A percentile compares a stretch with the other conserved stretches of the same genome.
Evolutionary conservation across 1,140 invertebrate species (phyloP).

Genomic region (Anthonomus grandis): DNA sequence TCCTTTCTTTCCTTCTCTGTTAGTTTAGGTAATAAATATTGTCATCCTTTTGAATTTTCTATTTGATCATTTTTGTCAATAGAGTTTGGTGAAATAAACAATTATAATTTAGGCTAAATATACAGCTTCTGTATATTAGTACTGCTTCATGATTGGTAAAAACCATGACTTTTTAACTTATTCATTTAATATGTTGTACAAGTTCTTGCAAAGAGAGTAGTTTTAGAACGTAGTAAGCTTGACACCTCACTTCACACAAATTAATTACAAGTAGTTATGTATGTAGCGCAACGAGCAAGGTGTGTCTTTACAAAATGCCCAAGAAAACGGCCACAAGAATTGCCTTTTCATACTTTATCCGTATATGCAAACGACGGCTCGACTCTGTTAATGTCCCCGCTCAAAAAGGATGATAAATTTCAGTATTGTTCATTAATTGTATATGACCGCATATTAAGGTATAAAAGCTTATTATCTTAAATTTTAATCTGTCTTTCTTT

Average conservation of each 20-base stretch:
- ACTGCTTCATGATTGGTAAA: no score
- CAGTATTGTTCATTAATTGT: constrained; percentile 8
- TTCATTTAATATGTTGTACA: no score
- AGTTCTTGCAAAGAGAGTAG: no score
- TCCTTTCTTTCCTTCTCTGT: no score
- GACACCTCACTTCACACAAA: constrained; percentile 21
- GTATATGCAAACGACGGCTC: constrained; percentile 21
- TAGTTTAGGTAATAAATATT: no score
- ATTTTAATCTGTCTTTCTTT: constrained; percentile 11
- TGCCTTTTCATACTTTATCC: constrained; percentile 20
- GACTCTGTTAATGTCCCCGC: constrained; percentile 20
- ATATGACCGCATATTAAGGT: constrained; percentile 17
- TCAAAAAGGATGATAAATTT: constrained; percentile 25
- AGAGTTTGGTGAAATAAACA: no score
- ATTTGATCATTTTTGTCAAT: no score
- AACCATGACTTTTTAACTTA: no score
- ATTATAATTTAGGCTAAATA: no score
- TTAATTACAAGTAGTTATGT: constrained; percentile 26
- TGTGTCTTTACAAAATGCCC: constrained; percentile 22
- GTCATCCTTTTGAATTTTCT: no score
- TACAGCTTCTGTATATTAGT: no score
- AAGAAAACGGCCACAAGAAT: constrained; percentile 13
- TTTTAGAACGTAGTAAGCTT: constrained; percentile 14
- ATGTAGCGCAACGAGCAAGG: constrained; percentile 26
- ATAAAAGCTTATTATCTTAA: constrained; percentile 19